Percentiles rank a stretch among this genome's conserved stretches.
Evolutionary conservation across 2,797 vertebrate species (phyloP).

Genomic region (Oceanodroma leucorhoa): DNA sequence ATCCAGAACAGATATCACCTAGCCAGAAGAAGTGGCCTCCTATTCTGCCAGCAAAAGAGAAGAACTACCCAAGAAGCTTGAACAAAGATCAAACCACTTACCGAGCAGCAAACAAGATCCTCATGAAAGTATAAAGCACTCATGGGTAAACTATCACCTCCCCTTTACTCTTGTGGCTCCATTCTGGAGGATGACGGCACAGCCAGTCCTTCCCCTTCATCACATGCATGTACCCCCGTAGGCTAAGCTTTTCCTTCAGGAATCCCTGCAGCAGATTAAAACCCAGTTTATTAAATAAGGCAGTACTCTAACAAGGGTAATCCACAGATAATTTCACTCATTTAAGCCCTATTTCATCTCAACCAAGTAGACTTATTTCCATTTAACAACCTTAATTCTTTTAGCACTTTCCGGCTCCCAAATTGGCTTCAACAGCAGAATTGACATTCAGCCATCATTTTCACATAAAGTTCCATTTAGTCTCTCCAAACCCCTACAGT

Average conservation of each 20-base stretch:
- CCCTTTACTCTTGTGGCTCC: not conserved
- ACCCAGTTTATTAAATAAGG: slow-evolving; percentile 56
- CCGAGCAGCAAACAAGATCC: not conserved
- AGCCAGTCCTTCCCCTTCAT: not conserved
- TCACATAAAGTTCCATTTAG: slow-evolving; percentile 30
- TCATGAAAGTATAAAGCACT: not conserved
- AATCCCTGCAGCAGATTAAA: slow-evolving; percentile 37
- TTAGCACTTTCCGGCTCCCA: slow-evolving; percentile 51
- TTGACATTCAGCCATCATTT: slow-evolving; percentile 62
- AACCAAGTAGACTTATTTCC: slow-evolving; percentile 51
- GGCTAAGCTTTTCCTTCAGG: not conserved
- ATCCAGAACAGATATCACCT: not conserved
- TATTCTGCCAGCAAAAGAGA: not conserved
- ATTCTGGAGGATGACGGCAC: not conserved
- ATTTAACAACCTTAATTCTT: slow-evolving; percentile 68
- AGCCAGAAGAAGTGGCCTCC: not conserved
- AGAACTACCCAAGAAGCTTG: not conserved
- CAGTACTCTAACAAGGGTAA: slow-evolving; percentile 25
- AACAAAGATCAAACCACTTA: not conserved
- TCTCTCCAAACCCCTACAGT: slow-evolving; percentile 13
- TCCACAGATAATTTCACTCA: slow-evolving; percentile 54
- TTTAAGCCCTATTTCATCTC: slow-evolving; percentile 61
- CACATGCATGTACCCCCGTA: not conserved
- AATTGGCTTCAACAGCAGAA: slow-evolving; percentile 52
- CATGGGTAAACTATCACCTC: not conserved